Conservation (phyloP, 2,797 vertebrate species). For the Ptychadena robeensis region DNA sequence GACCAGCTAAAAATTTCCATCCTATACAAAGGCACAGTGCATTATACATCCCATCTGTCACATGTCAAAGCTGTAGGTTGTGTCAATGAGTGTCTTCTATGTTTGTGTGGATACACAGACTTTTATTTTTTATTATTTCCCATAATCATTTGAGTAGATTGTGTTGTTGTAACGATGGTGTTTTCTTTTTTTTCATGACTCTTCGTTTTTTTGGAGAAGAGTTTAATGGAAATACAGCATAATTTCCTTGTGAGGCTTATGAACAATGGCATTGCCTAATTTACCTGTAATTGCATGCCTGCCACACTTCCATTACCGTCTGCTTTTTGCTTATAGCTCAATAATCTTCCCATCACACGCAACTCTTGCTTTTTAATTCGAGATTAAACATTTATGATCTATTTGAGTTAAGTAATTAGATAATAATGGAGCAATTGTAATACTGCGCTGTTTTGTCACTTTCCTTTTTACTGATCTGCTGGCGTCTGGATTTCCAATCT, state of each 20-base stretch:
- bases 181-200: background rate
- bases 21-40: background rate
- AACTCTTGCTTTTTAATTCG: conserved; percentile 55
- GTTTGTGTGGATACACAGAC: background rate
- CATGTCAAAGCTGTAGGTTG: background rate
- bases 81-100: background rate
- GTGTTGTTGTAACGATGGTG: conserved; percentile 1
- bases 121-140: background rate
- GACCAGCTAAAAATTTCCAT: no score
- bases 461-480: conserved; percentile 8
- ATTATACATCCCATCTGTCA: background rate
- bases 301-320: conserved; percentile 46
- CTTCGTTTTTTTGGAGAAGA: background rate
- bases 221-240: background rate
- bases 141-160: background rate
- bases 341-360: conserved; percentile 51
- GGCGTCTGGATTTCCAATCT: conserved; percentile 13
- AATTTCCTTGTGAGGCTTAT: conserved; percentile 35
- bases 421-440: conserved; percentile 50
- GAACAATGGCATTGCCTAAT: conserved; percentile 44
- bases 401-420: conserved; percentile 55
- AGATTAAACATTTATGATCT: conserved; percentile 60
- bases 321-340: conserved; percentile 47
- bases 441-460: conserved; percentile 39
- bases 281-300: conserved; percentile 56